Conservation (phyloP, 2,113 vertebrate genomes). For the Lota lota region DNA sequence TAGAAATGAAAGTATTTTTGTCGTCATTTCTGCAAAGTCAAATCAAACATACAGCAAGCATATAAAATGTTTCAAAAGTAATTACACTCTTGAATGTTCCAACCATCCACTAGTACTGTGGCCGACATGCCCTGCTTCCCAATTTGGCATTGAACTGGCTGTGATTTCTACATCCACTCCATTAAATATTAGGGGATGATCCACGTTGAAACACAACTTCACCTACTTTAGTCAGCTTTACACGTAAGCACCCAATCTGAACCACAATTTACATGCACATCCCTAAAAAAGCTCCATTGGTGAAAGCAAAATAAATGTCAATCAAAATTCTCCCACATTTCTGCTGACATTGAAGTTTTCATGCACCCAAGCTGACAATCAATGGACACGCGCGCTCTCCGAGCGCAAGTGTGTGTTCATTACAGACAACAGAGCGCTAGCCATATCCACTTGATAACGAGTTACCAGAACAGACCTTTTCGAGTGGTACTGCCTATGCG, state of each 20-base stretch:
- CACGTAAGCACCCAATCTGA: conserved; percentile 58
- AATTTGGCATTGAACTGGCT: conserved; percentile 30
- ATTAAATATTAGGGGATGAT: conserved; percentile 30
- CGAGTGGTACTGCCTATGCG: no score
- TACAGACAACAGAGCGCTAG: conserved; percentile 37
- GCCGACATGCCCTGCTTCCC: conserved; percentile 16
- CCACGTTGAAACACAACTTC: conserved; percentile 21
- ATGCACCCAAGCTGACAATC: conserved; percentile 63
- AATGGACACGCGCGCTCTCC: conserved; percentile 32
- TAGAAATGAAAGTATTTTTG: conserved; percentile 47
- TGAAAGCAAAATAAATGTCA: conserved; percentile 34
- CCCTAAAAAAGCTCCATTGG: conserved; percentile 32
- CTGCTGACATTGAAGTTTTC: conserved; percentile 53
- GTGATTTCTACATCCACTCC: conserved; percentile 13
- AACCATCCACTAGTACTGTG: conserved; percentile 12
- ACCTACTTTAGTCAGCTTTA: conserved; percentile 47
- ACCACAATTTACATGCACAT: conserved; percentile 68
- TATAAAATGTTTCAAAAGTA: conserved; percentile 37
- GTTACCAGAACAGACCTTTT: not conserved
- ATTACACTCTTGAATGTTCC: conserved; percentile 19
- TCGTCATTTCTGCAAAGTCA: conserved; percentile 32
- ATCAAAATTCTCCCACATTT: conserved; percentile 27
- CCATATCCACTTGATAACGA: conserved; percentile 50
- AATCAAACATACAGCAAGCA: conserved; percentile 38
- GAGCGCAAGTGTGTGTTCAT: conserved; percentile 32